Base-by-base conservation (phyloP, 2,888 invertebrate genomes). In the Barypeithes pellucidus region DNA sequence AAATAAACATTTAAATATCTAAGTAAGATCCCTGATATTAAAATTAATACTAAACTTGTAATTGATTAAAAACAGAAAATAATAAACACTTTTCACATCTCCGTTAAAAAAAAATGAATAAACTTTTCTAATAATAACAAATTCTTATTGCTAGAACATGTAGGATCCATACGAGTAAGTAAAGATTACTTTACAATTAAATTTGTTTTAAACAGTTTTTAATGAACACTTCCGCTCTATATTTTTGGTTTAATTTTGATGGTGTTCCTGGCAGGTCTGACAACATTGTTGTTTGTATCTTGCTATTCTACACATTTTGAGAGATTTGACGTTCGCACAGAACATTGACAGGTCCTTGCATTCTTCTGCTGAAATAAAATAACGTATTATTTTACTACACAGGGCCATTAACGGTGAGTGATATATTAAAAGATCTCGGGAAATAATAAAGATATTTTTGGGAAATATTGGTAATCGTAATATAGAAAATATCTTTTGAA, bases 201-300 rank as follows among this genome's bases (percentile, higher is more conserved):
- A 61, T 29, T 45, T 61, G 14, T 61, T 39, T 8, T 29, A 43
- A 45, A 61, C 24, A 45, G 61, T 61, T 61, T 61, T n/a, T 61
- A 60, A 43, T 61, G 16, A 61, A 43, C 61, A 61, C 45, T 61
- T 16, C n/a, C n/a, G n/a, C 14, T 29, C 16, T 4, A 14, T 18
- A 16, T 24, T 18, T 33, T 61, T 61, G 29, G 22, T 22, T 66
- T 72, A 74, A 41, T 67, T 45, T 52, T 67, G 41, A 16, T 57
- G 29, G 12, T 3, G 50, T 8, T 39, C 76, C 75, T 78, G 87
- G 87, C 96, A 96, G 67, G 96, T 93, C 80, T 92, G 90, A 89
- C 97, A 97, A 87, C 97, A 97, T 83, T 94, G 95, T 82, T 92
- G 91, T 84, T 92, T 92, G 86, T 95, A 97, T 45, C 94, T 91